Evolutionary conservation across 2,797 vertebrate species (phyloP).

Genomic region (Microhierax caerulescens): DNA sequence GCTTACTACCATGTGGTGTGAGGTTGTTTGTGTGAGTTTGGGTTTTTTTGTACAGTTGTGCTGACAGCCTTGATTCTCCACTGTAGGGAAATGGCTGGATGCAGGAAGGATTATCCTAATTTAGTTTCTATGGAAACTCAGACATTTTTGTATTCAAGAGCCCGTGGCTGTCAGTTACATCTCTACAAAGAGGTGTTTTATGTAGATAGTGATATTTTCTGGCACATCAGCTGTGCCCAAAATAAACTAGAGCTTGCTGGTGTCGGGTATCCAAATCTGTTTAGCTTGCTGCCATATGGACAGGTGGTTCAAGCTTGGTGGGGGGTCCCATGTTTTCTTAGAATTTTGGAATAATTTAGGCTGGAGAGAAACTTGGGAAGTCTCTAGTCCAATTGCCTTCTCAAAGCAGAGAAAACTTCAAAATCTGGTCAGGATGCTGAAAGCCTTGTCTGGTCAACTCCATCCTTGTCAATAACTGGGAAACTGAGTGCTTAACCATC

Average conservation of each 20-base stretch:
- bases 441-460: background rate
- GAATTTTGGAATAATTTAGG: background rate
- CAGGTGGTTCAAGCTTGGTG: background rate
- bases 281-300: slow-evolving; percentile 1
- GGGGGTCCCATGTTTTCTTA: background rate
- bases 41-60: background rate
- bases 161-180: slow-evolving; percentile 1
- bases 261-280: slow-evolving; percentile 28
- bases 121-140: slow-evolving; percentile 59
- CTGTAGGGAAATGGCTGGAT: background rate
- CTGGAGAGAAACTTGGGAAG: background rate
- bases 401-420: background rate
- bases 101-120: slow-evolving; percentile 5
- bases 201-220: slow-evolving; percentile 28
- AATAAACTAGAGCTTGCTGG: slow-evolving; percentile 41
- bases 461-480: background rate
- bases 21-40: background rate
- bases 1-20: background rate
- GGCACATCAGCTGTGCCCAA: slow-evolving; percentile 26
- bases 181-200: slow-evolving; percentile 19
- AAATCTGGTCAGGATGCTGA: background rate
- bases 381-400: background rate
- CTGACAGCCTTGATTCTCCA: background rate
- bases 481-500: background rate
- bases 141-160: slow-evolving; percentile 2